Evolutionary conservation across 2,888 invertebrate genomes (phyloP), one percentile per base, ranked within the genome.

Genomic region (Hypsopygia costalis): DNA sequence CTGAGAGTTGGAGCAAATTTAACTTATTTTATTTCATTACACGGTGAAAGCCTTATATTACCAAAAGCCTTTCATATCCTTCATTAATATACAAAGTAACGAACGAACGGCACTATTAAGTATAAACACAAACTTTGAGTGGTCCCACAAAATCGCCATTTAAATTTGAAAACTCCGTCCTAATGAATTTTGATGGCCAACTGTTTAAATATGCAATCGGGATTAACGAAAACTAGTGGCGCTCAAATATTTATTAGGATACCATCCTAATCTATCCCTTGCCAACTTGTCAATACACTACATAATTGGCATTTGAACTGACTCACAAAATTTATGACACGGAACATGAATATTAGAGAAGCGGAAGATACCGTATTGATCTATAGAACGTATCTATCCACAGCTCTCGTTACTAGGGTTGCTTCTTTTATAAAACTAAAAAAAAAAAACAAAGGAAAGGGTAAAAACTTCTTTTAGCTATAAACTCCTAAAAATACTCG

Each of bases 241-340:
- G 44, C 47, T 54, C 45, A 58, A 65, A 63, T 65, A 69, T 68
- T 67, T 61, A 67, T 65, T 57, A 57, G 47, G 51, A 34, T 57
- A 57, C 47, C 51, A 34, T 46, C 35, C 43, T 41, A 43, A 53
- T 52, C 51, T 36, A 36, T 36, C 41, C 46, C 40, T 40, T 55
- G 56, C 44, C 59, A 55, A 60, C 60, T 60, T 62, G 66, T 64
- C 68, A 63, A 65, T 63, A 60, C 49, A 52, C 47, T 35, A 46
- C 29, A 40, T 43, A 56, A 52, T 49, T 58, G 56, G 55, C 54
- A 59, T 53, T 53, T 49, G 41, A 22, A 55, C 49, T 44, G 47
- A 51, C 58, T 56, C 52, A 43, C 57, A 55, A 60, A 64, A 62
- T 40, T 39, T 40, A 39, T 40, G 43, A 62, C 55, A 55, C 58